Base-by-base conservation (phyloP, 2,888 invertebrate species). In the Argyresthia goedartella region DNA sequence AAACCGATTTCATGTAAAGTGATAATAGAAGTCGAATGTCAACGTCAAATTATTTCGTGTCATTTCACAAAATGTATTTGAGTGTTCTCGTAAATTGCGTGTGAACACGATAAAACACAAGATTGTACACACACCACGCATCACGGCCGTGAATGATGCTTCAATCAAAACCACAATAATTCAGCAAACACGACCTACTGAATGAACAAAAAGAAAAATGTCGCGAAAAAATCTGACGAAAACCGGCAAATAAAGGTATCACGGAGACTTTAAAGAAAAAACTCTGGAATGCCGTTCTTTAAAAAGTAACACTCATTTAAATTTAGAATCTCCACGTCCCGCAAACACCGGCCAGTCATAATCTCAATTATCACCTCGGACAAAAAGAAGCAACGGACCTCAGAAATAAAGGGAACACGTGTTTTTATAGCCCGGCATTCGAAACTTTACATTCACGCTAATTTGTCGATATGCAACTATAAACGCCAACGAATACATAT, bases 281-380 rank as follows among this genome's bases (percentile, higher is more conserved):
- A 10, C 48, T 15, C 13, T 35, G 54, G 55, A 57, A 59, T 56
- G 57, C 59, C 54, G 66, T 63, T 60, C 62, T 48, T 48, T 36
- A 25, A 25, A 25, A 25, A 25, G 25, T 25, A 25, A 73, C 69
- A 76, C 73, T 71, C 76, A 77, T 75, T 76, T 78, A 76, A 75
- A 71, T 72, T 69, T 66, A 66, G 67, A 76, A 74, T 74, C 71
- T 62, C 63, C 60, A 48, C 35, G 60, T 58, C 62, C 61, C 67
- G 65, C 67, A 63, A 66, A 68, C 68, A 62, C 64, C 59, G 59
- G 61, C 25, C 71, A 66, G 73, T 78, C 78, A 80, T 84, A 81
- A 85, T 85, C 74, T 80, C 82, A 85, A 85, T 85, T 85, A 85
- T 84, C 85, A 84, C 85, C 71, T 81, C 69, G 59, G 74, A 70